Conservation (phyloP, 2,888 invertebrate genomes). For the Encarsia formosa region DNA sequence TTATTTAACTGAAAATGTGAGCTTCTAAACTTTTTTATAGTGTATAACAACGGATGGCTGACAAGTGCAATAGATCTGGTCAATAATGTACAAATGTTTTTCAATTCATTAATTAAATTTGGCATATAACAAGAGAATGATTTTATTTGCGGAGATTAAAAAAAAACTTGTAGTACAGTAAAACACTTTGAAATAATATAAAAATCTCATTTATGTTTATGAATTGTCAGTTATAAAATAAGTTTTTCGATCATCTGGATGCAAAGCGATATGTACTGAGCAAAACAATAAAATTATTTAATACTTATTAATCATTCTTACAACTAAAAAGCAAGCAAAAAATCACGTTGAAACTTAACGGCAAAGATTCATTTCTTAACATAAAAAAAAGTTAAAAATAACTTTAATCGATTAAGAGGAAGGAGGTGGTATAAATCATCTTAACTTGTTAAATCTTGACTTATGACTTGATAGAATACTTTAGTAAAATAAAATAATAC, state of each 20-base stretch:
- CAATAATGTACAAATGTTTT: slow-evolving; percentile 15
- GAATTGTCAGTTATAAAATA: neutral
- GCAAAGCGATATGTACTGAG: slow-evolving; percentile 14
- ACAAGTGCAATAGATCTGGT: slow-evolving; percentile 16
- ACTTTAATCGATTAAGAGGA: slow-evolving; percentile 15
- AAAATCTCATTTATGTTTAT: too few species aligned
- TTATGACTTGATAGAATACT: slow-evolving; percentile 27
- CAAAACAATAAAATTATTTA: slow-evolving; percentile 10
- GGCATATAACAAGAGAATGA: slow-evolving; percentile 19
- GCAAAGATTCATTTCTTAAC: slow-evolving; percentile 6
- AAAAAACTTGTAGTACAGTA: neutral
- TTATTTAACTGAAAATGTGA: too few species aligned
- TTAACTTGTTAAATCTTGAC: slow-evolving; percentile 11
- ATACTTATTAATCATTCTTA: slow-evolving; percentile 20
- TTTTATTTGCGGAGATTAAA: slow-evolving; percentile 6
- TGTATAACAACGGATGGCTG: slow-evolving; percentile 12
- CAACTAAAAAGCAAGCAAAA: slow-evolving; percentile 8
- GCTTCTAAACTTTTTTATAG: too few species aligned
- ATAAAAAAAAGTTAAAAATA: slow-evolving; percentile 18
- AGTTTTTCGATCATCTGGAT: neutral
- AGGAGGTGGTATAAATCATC: slow-evolving; percentile 15
- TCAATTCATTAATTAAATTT: slow-evolving; percentile 21
- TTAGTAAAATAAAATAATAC: slow-evolving; percentile 27
- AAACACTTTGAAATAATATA: too few species aligned
- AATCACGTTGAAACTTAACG: slow-evolving; percentile 5